These are phyloP conservation scores for Drosophila meridiana DNA, from an alignment of 2,888 invertebrate species.

Conservation along the genomic window DNA sequence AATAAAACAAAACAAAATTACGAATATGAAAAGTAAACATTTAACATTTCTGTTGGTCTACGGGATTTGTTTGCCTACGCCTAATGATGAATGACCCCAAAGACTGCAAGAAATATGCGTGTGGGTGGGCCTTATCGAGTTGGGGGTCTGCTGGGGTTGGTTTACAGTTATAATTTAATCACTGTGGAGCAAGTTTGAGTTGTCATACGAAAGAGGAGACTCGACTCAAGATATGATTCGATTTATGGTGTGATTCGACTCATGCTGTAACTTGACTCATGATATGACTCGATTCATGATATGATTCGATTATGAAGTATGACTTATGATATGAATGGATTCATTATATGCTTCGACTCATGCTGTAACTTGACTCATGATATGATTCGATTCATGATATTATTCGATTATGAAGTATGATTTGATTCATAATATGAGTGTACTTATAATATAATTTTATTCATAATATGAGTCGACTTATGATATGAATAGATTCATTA, in stretches of 20 bases:
- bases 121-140: not conserved
- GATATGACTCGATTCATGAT: not conserved
- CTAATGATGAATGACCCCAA: constrained; percentile 34
- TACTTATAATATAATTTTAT: not conserved
- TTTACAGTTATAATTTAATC: constrained; percentile 2
- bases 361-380: too few relatives aligned
- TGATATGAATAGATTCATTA: not conserved
- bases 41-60: constrained; percentile 3
- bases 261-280: not conserved
- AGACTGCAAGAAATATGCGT: not conserved
- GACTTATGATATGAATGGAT: not conserved
- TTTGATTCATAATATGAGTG: not conserved
- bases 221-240: not conserved
- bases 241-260: not conserved
- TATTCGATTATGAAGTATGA: too few relatives aligned
- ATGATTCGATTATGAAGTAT: not conserved
- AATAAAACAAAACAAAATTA: constrained; percentile 45
- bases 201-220: not conserved
- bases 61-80: constrained; percentile 13
- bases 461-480: not conserved
- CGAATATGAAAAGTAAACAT: constrained; percentile 46
- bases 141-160: not conserved
- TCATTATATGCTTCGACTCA: not conserved
- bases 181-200: not conserved
- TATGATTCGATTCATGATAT: not conserved